A percentile compares a stretch with the other conserved stretches of the same genome.
Evolutionary conservation across 2,797 vertebrate species (phyloP).

Genomic region (Erpetoichthys calabaricus): DNA sequence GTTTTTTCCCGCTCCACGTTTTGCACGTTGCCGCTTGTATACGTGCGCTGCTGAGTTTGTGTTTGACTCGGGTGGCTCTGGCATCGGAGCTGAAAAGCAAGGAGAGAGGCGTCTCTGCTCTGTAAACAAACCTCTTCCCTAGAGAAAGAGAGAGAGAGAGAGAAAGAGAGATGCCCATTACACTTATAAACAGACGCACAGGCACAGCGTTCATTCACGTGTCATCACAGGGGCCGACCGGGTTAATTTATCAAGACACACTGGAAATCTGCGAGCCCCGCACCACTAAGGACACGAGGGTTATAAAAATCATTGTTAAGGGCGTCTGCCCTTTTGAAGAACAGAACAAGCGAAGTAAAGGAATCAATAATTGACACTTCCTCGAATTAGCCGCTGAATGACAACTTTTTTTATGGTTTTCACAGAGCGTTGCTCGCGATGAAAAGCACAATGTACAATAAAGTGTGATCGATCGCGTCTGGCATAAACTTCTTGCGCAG

Average conservation of each 20-base stretch:
- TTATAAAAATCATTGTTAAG: slow-evolving; percentile 9
- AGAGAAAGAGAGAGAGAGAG: neutral
- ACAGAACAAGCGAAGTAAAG: too few species aligned
- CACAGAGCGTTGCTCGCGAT: too few species aligned
- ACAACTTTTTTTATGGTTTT: too few species aligned
- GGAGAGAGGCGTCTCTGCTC: slow-evolving; percentile 29
- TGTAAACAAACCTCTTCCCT: slow-evolving; percentile 44
- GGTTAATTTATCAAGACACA: slow-evolving; percentile 27
- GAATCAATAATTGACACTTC: too few species aligned
- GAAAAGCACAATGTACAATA: too few species aligned
- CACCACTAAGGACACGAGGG: slow-evolving; percentile 5
- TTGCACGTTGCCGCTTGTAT: slow-evolving; percentile 19
- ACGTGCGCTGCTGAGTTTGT: slow-evolving; percentile 40
- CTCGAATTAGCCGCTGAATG: too few species aligned
- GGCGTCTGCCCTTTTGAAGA: too few species aligned
- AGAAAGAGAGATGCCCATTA: slow-evolving; percentile 33
- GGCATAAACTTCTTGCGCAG: too few species aligned
- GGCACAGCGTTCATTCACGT: slow-evolving; percentile 27
- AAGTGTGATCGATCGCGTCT: too few species aligned
- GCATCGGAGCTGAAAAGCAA: slow-evolving; percentile 30
- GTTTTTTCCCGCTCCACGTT: slow-evolving; percentile 2
- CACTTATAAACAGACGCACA: slow-evolving; percentile 31
- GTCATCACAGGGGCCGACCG: slow-evolving; percentile 24
- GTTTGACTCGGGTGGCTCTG: slow-evolving; percentile 41
- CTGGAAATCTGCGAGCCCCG: slow-evolving; percentile 18